Conservation (phyloP, 2,888 invertebrate species). For the Microdon myrmicae region DNA sequence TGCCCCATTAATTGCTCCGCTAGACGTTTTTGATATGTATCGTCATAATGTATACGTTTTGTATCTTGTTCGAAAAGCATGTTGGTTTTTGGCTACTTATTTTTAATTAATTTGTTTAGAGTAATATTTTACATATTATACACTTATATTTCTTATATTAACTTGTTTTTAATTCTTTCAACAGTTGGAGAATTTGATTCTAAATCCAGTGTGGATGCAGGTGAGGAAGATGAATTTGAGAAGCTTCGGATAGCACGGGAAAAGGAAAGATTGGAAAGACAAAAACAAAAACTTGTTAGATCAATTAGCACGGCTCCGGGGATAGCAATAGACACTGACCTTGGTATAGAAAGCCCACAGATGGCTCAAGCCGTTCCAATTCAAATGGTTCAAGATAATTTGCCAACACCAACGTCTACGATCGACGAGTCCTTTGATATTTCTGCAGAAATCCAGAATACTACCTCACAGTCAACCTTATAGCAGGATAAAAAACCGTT, state of each 20-base stretch:
- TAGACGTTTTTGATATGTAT: constrained; percentile 14
- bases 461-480: constrained; percentile 32
- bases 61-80: constrained; percentile 15
- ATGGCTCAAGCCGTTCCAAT: constrained; percentile 5
- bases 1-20: constrained; percentile 9
- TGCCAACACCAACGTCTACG: background rate
- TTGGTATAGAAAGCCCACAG: constrained; percentile 34
- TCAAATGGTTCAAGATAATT: background rate
- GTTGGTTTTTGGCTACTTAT: background rate
- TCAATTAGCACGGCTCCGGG: constrained; percentile 65
- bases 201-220: constrained; percentile 58
- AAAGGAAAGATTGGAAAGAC: constrained; percentile 74
- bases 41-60: constrained; percentile 12
- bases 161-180: background rate
- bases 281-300: constrained; percentile 72
- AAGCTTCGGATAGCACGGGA: constrained; percentile 76
- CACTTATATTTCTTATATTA: background rate
- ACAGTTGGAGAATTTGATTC: constrained; percentile 62
- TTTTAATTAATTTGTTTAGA: background rate
- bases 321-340: constrained; percentile 49
- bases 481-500: constrained; percentile 32
- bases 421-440: constrained; percentile 19
- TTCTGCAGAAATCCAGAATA: constrained; percentile 9
- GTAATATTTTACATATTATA: background rate
- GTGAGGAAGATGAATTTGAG: constrained; percentile 75